phyloP scores from a whole-genome alignment of 2,113 vertebrate species.

The Pituophis catenifer region DNA sequence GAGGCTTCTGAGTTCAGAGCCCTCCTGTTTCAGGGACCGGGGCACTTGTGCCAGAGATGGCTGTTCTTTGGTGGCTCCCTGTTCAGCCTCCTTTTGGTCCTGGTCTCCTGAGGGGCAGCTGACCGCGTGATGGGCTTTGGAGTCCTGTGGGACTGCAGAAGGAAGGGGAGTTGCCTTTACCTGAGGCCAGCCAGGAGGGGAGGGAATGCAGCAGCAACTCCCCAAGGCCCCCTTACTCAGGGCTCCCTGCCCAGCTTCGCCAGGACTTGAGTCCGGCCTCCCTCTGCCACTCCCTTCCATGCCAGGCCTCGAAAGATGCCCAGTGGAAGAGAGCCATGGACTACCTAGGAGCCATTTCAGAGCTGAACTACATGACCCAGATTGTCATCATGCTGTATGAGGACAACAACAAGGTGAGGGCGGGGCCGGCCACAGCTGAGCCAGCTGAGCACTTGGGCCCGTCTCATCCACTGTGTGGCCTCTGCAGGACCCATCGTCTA shows the following conservation, averaged over 20 bases:
- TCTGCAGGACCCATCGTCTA: constrained; percentile 86
- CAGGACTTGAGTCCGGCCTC: not conserved
- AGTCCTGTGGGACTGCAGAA: not conserved
- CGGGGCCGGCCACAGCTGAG: not conserved
- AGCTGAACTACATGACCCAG: constrained; percentile 99
- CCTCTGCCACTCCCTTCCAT: constrained; percentile 23
- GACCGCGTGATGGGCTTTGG: not conserved
- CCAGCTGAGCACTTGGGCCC: not conserved
- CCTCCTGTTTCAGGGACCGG: not conserved
- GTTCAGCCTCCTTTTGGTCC: not conserved
- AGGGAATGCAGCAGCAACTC: not conserved
- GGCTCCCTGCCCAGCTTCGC: not conserved
- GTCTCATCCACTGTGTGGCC: fast-evolving
- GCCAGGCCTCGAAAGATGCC: constrained; percentile 90
- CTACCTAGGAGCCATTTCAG: constrained; percentile 94
- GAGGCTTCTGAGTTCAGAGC: not conserved
- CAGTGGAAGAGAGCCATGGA: constrained; percentile 98
- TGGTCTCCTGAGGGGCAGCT: not conserved
- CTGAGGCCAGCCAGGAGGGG: not conserved
- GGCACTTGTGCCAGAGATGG: not conserved
- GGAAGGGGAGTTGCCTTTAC: not conserved
- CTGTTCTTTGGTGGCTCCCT: not conserved
- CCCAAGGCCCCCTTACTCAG: not conserved
- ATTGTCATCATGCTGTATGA: constrained; percentile 99
- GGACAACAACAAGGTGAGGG: constrained; percentile 93